A percentile compares a stretch with the other conserved stretches of the same genome.
Conservation (phyloP, 2,797 vertebrate genomes). For the Phrynocephalus guinanensis region DNA sequence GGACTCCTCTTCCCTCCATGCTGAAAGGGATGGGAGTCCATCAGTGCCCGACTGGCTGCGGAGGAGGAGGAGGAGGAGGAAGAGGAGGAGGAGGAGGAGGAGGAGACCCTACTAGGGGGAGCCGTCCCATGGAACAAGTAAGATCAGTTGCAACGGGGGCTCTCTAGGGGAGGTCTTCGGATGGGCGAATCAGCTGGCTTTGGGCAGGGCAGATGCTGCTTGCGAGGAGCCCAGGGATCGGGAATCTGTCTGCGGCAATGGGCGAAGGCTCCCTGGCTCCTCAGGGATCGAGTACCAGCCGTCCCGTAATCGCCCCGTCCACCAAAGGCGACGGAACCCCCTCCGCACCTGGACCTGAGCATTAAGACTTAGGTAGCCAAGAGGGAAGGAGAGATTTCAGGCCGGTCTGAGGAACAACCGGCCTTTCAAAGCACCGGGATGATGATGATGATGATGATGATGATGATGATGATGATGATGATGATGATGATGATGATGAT, state of each 20-base stretch:
- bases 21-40: neutral
- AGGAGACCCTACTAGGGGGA: too few relatives aligned
- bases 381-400: neutral
- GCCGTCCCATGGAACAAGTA: neutral
- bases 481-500: too few relatives aligned
- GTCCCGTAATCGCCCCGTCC: neutral
- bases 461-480: too few relatives aligned
- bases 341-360: neutral
- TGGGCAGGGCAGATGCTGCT: neutral
- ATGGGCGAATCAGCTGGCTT: too few relatives aligned
- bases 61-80: neutral
- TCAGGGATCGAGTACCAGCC: neutral
- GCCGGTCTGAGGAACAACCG: too few relatives aligned
- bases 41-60: neutral
- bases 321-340: neutral
- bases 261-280: neutral
- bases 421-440: neutral
- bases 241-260: neutral
- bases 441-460: too few relatives aligned
- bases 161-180: too few relatives aligned
- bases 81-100: neutral
- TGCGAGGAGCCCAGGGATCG: neutral
- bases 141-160: too few relatives aligned
- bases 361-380: neutral
- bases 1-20: neutral